These are phyloP conservation scores for Enteromius anoplus DNA, from an alignment of 2,797 vertebrate genomes.

Conservation along the genomic window DNA sequence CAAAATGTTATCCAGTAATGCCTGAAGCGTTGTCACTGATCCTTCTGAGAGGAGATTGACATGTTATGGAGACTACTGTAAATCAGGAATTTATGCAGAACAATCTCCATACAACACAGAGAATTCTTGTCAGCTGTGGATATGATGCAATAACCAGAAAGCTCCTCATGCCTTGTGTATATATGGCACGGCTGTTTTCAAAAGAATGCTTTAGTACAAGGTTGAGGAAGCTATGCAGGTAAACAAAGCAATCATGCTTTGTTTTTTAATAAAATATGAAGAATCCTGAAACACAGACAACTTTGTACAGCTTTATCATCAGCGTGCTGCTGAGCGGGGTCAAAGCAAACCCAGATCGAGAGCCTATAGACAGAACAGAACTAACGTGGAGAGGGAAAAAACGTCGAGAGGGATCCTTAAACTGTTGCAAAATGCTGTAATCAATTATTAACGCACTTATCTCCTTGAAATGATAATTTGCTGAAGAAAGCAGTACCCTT, in stretches of 20 bases:
- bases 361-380: not conserved
- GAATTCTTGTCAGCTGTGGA: conserved; percentile 59
- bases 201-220: conserved; percentile 51
- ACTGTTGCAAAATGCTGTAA: conserved; percentile 13
- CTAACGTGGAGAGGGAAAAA: not conserved
- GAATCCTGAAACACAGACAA: not conserved
- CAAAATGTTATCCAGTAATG: not conserved
- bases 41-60: not conserved
- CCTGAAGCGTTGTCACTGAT: not conserved
- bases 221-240: conserved; percentile 24
- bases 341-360: not conserved
- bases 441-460: conserved; percentile 26
- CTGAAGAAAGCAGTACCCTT: conserved; percentile 32
- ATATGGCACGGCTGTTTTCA: conserved; percentile 57
- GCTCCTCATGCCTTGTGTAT: conserved; percentile 46
- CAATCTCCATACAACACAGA: conserved; percentile 54
- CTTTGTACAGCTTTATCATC: not conserved
- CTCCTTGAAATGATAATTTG: conserved; percentile 9
- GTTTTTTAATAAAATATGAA: conserved; percentile 28
- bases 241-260: conserved; percentile 38
- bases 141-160: conserved; percentile 76
- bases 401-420: not conserved
- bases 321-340: not conserved
- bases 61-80: not conserved
- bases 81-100: conserved; percentile 31